Evolutionary conservation across 2,113 vertebrate genomes (phyloP).

Genomic region (Toxostoma redivivum): DNA sequence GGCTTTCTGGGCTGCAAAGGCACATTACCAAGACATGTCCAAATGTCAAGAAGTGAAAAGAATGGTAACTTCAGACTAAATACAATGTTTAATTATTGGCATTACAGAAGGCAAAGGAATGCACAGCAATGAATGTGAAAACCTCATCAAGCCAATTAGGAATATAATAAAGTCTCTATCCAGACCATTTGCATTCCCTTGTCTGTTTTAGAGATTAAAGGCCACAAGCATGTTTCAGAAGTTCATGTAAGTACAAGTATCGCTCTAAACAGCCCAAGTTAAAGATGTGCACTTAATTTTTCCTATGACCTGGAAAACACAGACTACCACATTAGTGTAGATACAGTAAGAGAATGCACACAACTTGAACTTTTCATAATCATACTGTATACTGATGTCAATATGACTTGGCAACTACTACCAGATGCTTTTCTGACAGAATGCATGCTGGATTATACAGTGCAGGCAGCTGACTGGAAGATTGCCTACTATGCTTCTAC

Average conservation of each 20-base stretch:
- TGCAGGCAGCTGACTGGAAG: not conserved
- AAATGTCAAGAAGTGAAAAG: not conserved
- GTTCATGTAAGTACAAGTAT: not conserved
- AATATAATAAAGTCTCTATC: not conserved
- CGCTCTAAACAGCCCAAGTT: not conserved
- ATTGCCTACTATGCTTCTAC: not conserved
- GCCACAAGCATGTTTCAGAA: not conserved
- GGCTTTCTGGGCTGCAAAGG: not conserved
- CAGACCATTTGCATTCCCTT: not conserved
- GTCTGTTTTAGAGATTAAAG: not conserved
- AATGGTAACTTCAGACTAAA: not conserved
- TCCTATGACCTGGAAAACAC: not conserved
- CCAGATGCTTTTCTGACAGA: not conserved
- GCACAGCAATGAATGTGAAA: not conserved
- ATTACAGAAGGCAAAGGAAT: not conserved
- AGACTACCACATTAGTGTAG: not conserved
- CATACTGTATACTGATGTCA: not conserved
- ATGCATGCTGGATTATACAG: not conserved
- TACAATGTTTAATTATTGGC: not conserved
- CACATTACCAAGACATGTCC: not conserved
- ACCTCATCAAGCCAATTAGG: not conserved
- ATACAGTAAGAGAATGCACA: not conserved
- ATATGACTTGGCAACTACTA: not conserved
- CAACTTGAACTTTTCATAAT: not conserved
- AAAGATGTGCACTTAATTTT: not conserved